Base-by-base conservation (phyloP, 1,140 invertebrate genomes). In the Microplitis demolitor region DNA sequence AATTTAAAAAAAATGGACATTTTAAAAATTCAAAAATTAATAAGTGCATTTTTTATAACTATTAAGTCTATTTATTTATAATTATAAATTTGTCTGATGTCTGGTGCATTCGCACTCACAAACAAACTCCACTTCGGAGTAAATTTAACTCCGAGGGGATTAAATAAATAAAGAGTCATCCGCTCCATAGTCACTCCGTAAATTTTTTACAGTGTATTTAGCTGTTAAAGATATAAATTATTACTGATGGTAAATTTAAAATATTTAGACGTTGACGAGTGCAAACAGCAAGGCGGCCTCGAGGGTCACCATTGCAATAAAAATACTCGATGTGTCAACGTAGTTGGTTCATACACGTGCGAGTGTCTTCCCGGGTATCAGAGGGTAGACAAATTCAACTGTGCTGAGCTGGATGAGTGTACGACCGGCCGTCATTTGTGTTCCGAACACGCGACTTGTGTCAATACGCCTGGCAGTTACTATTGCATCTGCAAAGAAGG, bases 401-500 rank as follows among this genome's bases (percentile, higher is more conserved):
- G 95, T 83, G 90, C 91, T 35, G 95, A 96, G 86, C 88, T 93
- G 69, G 92, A 96, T 82, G 95, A 96, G 84, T 96, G 94, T 78
- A 85, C 87, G 69, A 89, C 88, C 4, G 90, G 90, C 31, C 88
- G 89, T 66, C 92, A 95, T 84, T 78, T 79, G 31, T 97, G 96
- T 83, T 90, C 96, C 84, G 81, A 88, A 66, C 90, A 95, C 82
- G 95, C 96, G 4, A 89, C 90, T 45, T 98, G 96, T 86, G 89
- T 91, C 71, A 98, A 98, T 87, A 94, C 94, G 37, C 90, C 91
- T 71, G 96, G 96, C 53, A 93, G 92, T 72, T 97, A 95, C 86
- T 90, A 90, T 62, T 98, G 96, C 84, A 86, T 90, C 6, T 98
- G 96, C 87, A 88, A 90, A 33, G 87, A 90, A 8, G 96, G 96